Conservation (phyloP, 2,113 vertebrate species). For the Thinocorus orbignyianus region DNA sequence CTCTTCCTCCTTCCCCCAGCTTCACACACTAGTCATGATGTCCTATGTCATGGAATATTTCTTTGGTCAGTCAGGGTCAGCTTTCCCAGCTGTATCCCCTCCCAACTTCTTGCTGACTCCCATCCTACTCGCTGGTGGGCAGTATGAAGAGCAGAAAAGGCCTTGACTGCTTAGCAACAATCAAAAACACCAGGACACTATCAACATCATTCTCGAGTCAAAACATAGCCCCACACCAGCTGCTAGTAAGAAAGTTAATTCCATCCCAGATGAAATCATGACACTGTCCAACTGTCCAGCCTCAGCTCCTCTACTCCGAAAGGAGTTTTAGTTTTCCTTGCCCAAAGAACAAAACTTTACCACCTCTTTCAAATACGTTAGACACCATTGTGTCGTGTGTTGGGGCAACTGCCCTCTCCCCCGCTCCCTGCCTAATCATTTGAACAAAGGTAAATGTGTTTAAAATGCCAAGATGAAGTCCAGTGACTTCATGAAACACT, state of each 20-base stretch:
- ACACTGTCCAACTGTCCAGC: neutral
- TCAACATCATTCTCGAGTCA: neutral
- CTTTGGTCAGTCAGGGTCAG: neutral
- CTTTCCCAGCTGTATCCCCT: neutral
- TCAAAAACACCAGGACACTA: neutral
- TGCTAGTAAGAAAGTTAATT: neutral
- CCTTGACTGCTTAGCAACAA: neutral
- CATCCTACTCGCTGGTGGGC: neutral
- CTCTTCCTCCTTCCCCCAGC: neutral
- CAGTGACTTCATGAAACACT: neutral
- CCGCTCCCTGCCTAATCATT: neutral
- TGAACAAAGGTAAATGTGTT: neutral
- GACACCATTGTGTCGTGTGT: neutral
- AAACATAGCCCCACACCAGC: neutral
- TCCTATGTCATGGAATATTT: neutral
- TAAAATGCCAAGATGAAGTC: conserved; percentile 39
- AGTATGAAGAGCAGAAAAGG: neutral
- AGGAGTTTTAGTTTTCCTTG: neutral
- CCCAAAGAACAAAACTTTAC: neutral
- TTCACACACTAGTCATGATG: neutral
- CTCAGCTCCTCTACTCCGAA: neutral
- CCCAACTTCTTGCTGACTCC: neutral
- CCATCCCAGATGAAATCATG: neutral
- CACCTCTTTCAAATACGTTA: neutral
- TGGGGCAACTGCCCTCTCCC: neutral